phyloP scores from a whole-genome alignment of 1,140 invertebrate species.

The Papilio xuthus region DNA sequence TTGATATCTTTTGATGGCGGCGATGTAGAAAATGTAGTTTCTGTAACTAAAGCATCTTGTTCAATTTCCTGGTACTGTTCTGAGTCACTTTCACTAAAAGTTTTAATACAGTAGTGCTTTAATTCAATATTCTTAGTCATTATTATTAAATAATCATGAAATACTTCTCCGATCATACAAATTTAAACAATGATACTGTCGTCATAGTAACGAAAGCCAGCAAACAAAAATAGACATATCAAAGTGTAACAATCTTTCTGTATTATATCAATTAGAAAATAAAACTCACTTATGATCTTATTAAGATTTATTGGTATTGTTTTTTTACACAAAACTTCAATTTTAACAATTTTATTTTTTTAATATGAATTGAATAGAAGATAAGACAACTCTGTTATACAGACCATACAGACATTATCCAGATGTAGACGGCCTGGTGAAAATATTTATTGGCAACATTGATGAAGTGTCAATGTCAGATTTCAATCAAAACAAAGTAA shows the following conservation, averaged over 20 bases:
- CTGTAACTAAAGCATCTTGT: slow-evolving; percentile 44
- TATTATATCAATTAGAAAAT: background rate
- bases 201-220: slow-evolving; percentile 36
- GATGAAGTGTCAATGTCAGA: background rate
- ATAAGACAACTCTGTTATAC: background rate
- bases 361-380: background rate
- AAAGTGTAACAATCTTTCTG: no score
- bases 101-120: slow-evolving; percentile 44
- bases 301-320: no score
- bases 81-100: slow-evolving; percentile 52
- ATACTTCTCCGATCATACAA: background rate
- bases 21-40: slow-evolving; percentile 44
- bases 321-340: background rate
- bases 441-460: no score
- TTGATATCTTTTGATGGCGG: slow-evolving; percentile 43
- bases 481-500: slow-evolving; percentile 44
- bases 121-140: slow-evolving; percentile 66
- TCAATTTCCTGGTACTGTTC: slow-evolving; percentile 72
- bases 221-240: background rate
- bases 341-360: background rate
- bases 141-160: slow-evolving; percentile 10
- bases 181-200: slow-evolving; percentile 1
- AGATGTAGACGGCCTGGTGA: no score
- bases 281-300: slow-evolving; percentile 29
- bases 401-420: no score